phyloP scores from a whole-genome alignment of 2,888 invertebrate genomes.

The Cerceris ruficornis region DNA sequence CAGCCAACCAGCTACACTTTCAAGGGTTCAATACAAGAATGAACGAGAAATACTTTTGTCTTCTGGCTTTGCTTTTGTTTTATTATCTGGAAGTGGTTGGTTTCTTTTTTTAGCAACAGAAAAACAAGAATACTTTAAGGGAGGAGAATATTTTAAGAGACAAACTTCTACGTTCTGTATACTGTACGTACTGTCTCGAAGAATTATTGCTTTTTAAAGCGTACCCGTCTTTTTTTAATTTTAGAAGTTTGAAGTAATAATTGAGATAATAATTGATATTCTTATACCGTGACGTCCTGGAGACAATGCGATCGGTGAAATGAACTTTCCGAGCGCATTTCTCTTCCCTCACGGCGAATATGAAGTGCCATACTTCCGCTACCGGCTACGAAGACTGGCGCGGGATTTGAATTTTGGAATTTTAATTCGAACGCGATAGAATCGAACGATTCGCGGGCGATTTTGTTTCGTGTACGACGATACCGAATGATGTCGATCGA shows the following conservation, averaged over 20 bases:
- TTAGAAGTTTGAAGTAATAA: background rate
- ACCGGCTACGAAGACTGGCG: background rate
- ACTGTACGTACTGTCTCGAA: background rate
- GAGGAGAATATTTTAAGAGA: background rate
- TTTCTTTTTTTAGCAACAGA: background rate
- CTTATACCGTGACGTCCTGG: background rate
- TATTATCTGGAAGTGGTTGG: background rate
- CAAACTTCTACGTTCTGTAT: background rate
- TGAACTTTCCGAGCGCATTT: conserved; percentile 16
- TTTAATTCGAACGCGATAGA: background rate
- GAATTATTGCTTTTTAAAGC: background rate
- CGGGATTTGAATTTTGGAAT: background rate
- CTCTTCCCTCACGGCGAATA: conserved; percentile 67
- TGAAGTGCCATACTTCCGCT: conserved; percentile 79
- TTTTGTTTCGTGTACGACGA: too few relatives aligned
- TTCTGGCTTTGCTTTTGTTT: too few relatives aligned
- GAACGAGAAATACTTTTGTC: conserved; percentile 5
- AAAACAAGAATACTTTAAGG: background rate
- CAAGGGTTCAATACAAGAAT: conserved; percentile 5
- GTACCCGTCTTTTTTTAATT: background rate
- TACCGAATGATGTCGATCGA: too few relatives aligned
- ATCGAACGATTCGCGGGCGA: conserved; percentile 66
- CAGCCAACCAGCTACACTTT: conserved; percentile 41
- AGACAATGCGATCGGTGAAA: background rate
- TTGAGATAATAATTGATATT: background rate